phyloP scores from a whole-genome alignment of 2,113 vertebrate genomes.

The Chlorocebus sabaeus region DNA sequence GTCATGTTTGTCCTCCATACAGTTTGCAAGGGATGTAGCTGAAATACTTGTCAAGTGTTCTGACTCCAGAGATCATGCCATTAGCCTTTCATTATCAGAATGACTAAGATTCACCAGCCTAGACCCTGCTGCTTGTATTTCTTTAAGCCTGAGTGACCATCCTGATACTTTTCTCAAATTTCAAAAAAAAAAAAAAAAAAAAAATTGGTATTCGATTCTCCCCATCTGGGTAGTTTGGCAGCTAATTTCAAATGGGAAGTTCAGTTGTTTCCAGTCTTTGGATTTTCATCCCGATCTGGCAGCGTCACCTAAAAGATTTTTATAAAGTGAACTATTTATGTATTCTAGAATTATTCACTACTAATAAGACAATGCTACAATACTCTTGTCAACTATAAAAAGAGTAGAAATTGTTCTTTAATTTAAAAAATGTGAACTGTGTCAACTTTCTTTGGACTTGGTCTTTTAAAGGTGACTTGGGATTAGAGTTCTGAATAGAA shows the following conservation, averaged over 20 bases:
- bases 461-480: constrained; percentile 79
- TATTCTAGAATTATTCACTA: constrained; percentile 77
- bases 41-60: background rate
- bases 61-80: background rate
- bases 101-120: background rate
- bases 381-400: constrained; percentile 76
- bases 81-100: background rate
- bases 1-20: background rate
- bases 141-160: background rate
- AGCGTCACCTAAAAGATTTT: constrained; percentile 52
- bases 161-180: constrained; percentile 58
- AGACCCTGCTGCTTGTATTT: background rate
- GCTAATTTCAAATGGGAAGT: background rate
- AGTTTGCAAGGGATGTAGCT: background rate
- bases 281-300: constrained; percentile 57
- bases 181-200: constrained; percentile 27
- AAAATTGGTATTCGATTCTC: constrained; percentile 47
- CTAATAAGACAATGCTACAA: constrained; percentile 77
- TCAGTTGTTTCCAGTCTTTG: constrained; percentile 46
- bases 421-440: constrained; percentile 80
- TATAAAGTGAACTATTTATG: constrained; percentile 79
- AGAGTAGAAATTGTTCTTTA: constrained; percentile 79
- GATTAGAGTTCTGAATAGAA: constrained; percentile 77
- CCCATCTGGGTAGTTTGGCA: constrained; percentile 33
- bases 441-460: constrained; percentile 79